Evolutionary conservation across 1,140 invertebrate genomes (phyloP), one percentile per base, ranked within the genome.

Genomic region (Aphelenchoides fujianensis): DNA sequence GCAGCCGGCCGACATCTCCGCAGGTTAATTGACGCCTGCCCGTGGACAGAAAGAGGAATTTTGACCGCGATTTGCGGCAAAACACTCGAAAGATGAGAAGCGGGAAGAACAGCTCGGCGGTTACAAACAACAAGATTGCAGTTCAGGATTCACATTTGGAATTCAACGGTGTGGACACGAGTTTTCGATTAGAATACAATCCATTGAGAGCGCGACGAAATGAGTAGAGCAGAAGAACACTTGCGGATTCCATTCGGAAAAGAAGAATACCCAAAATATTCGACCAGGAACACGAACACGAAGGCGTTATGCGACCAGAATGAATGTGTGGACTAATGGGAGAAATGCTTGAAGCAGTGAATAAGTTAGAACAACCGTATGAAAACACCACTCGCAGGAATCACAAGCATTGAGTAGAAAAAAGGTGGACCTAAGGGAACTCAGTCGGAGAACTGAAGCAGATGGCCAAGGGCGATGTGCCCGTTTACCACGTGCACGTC

Each of bases 401-500:
- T 48, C 23, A 48, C 41, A 48, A n/a, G n/a, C n/a, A n/a, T n/a
- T n/a, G n/a, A n/a, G n/a, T n/a, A n/a, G n/a, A n/a, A n/a, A n/a
- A n/a, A n/a, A n/a, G n/a, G n/a, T n/a, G n/a, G n/a, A n/a, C n/a
- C n/a, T n/a, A n/a, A n/a, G n/a, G n/a, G n/a, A n/a, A n/a, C 23
- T 48, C 23, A 48, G 23, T 48, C 41, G 12, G 41, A 48, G 41
- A 48, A 48, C 41, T 59, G 19, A 5, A 59, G 34, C 55, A 59
- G 34, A 59, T 59, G 55, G n/a, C n/a, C 55, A 27, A 59, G 28
- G 12, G 19, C 34, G 34, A 59, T 5, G 55, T 30, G 34, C 7
- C 19, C 19, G 7, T 66, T 31, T n/a, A n/a, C n/a, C 23, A 66
- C 53, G 37, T 69, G 64, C 23, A 69, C 31, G 23, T 68, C 61